Evolutionary conservation across 1,140 invertebrate species (phyloP).

Genomic region (Lycorma delicatula): DNA sequence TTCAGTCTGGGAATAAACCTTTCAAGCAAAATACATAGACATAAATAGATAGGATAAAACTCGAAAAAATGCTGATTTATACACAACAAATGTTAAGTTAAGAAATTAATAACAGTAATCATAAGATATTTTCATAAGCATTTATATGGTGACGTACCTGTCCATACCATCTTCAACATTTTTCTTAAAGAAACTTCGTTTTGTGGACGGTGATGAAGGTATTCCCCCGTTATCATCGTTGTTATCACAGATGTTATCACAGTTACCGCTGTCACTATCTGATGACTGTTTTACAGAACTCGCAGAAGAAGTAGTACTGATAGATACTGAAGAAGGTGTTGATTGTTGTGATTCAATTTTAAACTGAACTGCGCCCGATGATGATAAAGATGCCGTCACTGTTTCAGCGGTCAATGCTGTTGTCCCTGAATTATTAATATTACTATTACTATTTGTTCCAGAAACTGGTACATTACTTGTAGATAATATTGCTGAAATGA

Average conservation of each 20-base stretch:
- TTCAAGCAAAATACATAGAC: no score
- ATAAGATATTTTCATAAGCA: no score
- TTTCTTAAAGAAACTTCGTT: constrained; percentile 75
- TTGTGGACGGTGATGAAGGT: constrained; percentile 47
- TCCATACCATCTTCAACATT: constrained; percentile 88
- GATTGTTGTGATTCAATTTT: neutral
- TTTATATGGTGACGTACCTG: no score
- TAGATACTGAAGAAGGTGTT: neutral
- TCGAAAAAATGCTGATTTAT: no score
- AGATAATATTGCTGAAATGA: neutral
- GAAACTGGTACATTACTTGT: neutral
- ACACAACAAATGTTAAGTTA: no score
- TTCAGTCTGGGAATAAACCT: no score
- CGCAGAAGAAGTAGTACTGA: no score
- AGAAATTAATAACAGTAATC: no score
- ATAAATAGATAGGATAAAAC: no score
- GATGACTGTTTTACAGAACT: neutral
- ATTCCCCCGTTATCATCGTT: constrained; percentile 8
- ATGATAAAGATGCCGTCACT: neutral
- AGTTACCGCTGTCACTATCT: neutral
- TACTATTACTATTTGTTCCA: no score
- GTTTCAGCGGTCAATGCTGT: neutral
- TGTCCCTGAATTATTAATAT: neutral
- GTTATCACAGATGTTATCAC: neutral
- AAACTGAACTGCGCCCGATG: neutral